A percentile compares a stretch with the other conserved stretches of the same genome.
Conservation (phyloP, 2,888 invertebrate species). For the Papilio gigon region DNA sequence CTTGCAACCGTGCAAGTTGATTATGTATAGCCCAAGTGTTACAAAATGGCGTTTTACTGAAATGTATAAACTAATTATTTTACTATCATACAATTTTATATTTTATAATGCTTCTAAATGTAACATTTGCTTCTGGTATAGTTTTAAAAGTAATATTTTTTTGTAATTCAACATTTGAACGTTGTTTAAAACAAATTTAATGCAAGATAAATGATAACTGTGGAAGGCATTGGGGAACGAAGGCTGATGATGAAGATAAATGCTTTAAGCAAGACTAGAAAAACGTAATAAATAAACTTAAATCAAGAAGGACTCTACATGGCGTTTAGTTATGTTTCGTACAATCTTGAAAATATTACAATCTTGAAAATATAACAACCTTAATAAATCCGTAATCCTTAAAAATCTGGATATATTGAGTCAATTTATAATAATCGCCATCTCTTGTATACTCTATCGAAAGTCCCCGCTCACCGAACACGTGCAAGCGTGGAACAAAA, state of each 20-base stretch:
- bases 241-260: no score
- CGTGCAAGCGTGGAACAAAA: conserved; percentile 33
- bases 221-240: no score
- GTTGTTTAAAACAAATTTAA: background rate
- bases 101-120: background rate
- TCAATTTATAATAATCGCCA: background rate
- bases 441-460: background rate
- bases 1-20: conserved; percentile 39
- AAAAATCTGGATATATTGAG: no score
- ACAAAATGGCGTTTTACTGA: background rate
- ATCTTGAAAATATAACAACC: background rate
- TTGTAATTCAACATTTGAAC: background rate
- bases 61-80: no score
- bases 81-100: background rate
- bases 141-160: background rate
- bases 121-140: background rate
- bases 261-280: no score
- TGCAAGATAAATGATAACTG: no score
- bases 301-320: background rate
- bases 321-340: background rate
- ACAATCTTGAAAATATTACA: no score
- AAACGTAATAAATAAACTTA: background rate
- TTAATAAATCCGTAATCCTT: background rate
- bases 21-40: conserved; percentile 4
- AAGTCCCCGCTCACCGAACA: conserved; percentile 20